Conservation (phyloP, 1,140 invertebrate genomes). For the Magallana gigas region DNA sequence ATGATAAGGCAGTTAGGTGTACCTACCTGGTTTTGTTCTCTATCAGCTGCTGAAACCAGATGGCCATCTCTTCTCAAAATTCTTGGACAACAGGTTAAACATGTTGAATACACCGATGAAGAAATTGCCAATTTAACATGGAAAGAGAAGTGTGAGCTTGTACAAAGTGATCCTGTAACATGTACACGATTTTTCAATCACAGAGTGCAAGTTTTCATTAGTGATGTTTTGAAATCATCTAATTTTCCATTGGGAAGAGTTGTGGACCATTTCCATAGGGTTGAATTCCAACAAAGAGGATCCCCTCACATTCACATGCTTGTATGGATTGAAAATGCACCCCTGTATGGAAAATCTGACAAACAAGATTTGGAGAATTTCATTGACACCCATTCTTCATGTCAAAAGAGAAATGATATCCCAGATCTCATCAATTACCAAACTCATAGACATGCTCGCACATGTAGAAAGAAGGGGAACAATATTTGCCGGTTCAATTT, state of each 20-base stretch:
- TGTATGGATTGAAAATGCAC: conserved; percentile 71
- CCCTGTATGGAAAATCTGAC: conserved; percentile 55
- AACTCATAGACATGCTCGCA: conserved; percentile 56
- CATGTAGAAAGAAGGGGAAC: conserved; percentile 56
- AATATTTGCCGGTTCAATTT: conserved; percentile 60
- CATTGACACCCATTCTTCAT: conserved; percentile 46
- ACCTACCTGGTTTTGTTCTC: conserved; percentile 59
- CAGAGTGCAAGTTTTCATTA: too few relatives aligned
- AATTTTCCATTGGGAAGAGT: too few relatives aligned
- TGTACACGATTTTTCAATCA: conserved; percentile 61
- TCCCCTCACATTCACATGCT: conserved; percentile 46
- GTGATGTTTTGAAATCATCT: too few relatives aligned
- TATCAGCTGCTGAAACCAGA: too few relatives aligned
- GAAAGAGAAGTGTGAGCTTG: conserved; percentile 52
- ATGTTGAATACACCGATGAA: too few relatives aligned
- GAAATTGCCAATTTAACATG: too few relatives aligned
- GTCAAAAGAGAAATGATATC: neutral
- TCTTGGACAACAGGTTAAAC: too few relatives aligned
- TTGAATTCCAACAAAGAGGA: conserved; percentile 45
- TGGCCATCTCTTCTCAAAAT: too few relatives aligned
- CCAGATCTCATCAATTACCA: conserved; percentile 30
- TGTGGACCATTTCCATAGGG: conserved; percentile 27
- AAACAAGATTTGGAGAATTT: conserved; percentile 47
- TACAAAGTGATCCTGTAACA: conserved; percentile 57
- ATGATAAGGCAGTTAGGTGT: conserved; percentile 58